Base-by-base conservation (phyloP, 2,113 vertebrate species). In the Butastur rufipennis region DNA sequence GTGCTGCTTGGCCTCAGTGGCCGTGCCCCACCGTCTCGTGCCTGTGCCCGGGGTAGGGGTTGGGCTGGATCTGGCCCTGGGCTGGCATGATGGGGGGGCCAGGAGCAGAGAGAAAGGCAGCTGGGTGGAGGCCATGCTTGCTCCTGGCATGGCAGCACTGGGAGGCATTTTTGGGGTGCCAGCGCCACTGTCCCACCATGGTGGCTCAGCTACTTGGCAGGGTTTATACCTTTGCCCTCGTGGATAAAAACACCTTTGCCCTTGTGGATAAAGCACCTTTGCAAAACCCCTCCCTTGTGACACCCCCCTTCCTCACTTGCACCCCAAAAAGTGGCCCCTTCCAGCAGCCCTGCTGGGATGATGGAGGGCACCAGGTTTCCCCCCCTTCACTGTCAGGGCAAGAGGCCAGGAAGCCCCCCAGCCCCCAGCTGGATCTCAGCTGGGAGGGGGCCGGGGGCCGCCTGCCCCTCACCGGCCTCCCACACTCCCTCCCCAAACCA, bases 401-500 rank as follows among this genome's bases (percentile, higher is more conserved):
- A 17, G 16, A 47, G 50, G 9, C 19, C 1, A 14, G 42, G 80
- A 75, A 89, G 42, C 9, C 16, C 62, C 59, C 23, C 66, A 55
- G 27, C 29, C 42, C 34, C 42, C 83, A 82, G 95, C 32, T 75
- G 84, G 31, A 32, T 50, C 58, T 50, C 10, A 15, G 56, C 73
- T 82, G 94, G 89, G 79, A 81, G 78, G 91, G 67, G 95, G 45
- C 52, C 4, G 55, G 78, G 87, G 75, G 95, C 97, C 58, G 96
- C 94, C 97, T 31, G 47, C 97, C 89, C 96, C 97, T 97, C 93
- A 81, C 98, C 7, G 68, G 95, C 97, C 94, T 80, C 82, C 93
- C 79, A 84, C 93, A 62, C 73, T 96, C 97, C 98, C 98, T 97
- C 98, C 96, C 97, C 97, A 97, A 97, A 97, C 96, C 95, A 21